A percentile compares a stretch with the other conserved stretches of the same genome.
Conservation (phyloP, 1,140 invertebrate species). For the Campodea augens region DNA sequence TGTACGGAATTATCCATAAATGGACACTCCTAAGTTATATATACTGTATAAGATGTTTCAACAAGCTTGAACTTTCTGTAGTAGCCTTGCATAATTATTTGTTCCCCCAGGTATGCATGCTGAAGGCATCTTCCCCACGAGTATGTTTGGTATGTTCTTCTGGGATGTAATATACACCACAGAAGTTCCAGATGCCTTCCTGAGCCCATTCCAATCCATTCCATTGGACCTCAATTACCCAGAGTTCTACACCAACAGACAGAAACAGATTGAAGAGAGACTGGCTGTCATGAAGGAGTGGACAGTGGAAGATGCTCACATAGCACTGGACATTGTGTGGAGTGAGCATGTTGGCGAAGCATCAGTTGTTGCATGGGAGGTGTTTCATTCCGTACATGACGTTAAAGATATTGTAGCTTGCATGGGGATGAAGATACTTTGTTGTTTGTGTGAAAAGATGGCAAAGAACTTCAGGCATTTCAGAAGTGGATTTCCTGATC, state of each 20-base stretch:
- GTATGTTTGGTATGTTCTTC: slow-evolving; percentile 45
- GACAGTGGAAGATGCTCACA: slow-evolving; percentile 22
- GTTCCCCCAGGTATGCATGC: slow-evolving; percentile 37
- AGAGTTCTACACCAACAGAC: slow-evolving; percentile 40
- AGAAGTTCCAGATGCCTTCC: slow-evolving; percentile 40
- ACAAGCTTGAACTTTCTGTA: too few species aligned
- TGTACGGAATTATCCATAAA: too few species aligned
- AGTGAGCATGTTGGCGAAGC: slow-evolving; percentile 22
- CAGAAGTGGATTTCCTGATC: slow-evolving; percentile 57
- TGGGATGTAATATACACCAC: slow-evolving; percentile 53
- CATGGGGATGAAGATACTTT: slow-evolving; percentile 30
- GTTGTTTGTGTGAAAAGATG: slow-evolving; percentile 39
- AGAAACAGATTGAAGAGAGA: slow-evolving; percentile 32
- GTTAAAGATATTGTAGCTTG: slow-evolving; percentile 32
- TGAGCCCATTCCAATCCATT: slow-evolving; percentile 37
- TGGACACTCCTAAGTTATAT: too few species aligned
- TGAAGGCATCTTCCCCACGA: slow-evolving; percentile 42
- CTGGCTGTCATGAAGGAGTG: slow-evolving; percentile 25
- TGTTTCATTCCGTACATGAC: slow-evolving; percentile 26
- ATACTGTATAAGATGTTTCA: too few species aligned
- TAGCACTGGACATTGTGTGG: slow-evolving; percentile 26
- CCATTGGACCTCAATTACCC: slow-evolving; percentile 45
- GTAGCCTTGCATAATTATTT: too few species aligned
- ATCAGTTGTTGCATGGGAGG: slow-evolving; percentile 30
- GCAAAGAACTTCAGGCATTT: slow-evolving; percentile 35